Base-by-base conservation (phyloP, 1,140 invertebrate species). In the Sinonovacula constricta region DNA sequence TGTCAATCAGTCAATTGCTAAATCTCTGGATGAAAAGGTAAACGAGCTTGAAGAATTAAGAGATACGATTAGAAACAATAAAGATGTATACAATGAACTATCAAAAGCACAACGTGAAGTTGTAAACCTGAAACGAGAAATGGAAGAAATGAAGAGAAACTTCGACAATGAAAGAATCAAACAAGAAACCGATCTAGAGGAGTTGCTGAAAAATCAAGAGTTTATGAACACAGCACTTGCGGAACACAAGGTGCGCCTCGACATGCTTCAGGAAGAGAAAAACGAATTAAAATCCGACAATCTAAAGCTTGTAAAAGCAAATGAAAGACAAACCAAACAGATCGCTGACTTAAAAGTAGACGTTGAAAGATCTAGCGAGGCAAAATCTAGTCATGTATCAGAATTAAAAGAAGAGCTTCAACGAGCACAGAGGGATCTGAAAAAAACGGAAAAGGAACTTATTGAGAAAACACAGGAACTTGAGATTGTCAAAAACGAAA, bases 231-330 rank as follows among this genome's bases (percentile, higher is more conserved):
- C 51, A 3, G 72, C 72, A 31, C 33, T 76, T n/a, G 62, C 72
- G 31, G 72, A 76, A 59, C 72, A 76, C 49, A 76, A 76, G 56
- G 63, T 76, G 2, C 1, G 72, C 26, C 51, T 76, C 3, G 72
- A 76, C 24, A 76, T 76, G 72, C 54, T 76, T 1, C 72, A 76
- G 45, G 59, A 76, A 36, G 72, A 76, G 54, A 76, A 76, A 39
- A 76, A 59, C 26, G 72, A 76, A 0, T 67, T 67, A 1, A 76
- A 76, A 59, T 15, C 62, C 14, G 72, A 76, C 36, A 76, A 76
- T 59, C 18, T 76, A 7, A 76, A 65, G 28, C 53, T 76, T 24
- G 63, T 76, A 2, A 76, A 76, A 49, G 62, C 72, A 30, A 76
- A 76, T 39, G 72, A 76, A 59, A 51, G 72, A 36, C 72, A 76